Evolutionary conservation across 1,140 invertebrate species (phyloP).

Genomic region (Ditylenchus dipsaci): DNA sequence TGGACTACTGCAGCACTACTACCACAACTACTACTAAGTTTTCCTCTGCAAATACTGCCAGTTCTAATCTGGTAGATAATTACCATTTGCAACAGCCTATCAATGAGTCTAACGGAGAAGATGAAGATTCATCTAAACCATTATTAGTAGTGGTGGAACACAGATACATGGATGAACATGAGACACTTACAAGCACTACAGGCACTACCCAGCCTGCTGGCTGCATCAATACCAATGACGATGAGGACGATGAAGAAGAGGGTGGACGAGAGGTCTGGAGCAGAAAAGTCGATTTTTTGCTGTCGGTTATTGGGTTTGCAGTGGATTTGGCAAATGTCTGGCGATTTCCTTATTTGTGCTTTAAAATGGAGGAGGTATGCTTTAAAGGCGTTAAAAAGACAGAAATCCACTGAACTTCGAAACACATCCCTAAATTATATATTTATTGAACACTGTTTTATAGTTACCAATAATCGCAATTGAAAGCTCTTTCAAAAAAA

Average conservation of each 20-base stretch:
- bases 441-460: no score
- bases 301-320: slow-evolving; percentile 85
- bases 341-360: slow-evolving; percentile 68
- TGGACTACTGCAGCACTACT: background rate
- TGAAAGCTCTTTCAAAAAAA: no score
- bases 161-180: background rate
- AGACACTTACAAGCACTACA: background rate
- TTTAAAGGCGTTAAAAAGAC: background rate
- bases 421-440: no score
- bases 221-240: background rate
- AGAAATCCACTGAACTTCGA: no score
- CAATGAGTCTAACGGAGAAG: background rate
- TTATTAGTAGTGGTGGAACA: background rate
- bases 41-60: background rate
- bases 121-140: background rate
- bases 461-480: background rate
- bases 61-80: no score
- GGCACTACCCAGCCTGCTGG: background rate
- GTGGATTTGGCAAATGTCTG: slow-evolving; percentile 86
- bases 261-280: slow-evolving; percentile 74
- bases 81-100: no score
- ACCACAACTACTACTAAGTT: slow-evolving; percentile 1
- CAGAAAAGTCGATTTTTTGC: slow-evolving; percentile 81
- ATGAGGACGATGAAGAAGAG: background rate
- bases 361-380: slow-evolving; percentile 64